Base-by-base conservation (phyloP, 1,140 invertebrate genomes). In the Listronotus oregonensis region DNA sequence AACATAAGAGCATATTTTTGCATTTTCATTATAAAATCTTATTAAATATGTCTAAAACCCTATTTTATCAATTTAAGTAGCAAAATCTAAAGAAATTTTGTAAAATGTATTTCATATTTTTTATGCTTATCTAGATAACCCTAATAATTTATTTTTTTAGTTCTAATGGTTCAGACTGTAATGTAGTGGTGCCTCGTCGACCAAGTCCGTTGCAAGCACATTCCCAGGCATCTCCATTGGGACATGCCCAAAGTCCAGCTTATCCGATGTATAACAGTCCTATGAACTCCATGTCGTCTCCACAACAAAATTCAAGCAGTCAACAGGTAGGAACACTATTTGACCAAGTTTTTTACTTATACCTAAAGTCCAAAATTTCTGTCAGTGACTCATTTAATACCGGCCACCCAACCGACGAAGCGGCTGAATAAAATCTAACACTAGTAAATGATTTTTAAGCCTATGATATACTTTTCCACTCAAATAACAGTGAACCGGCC, bases 231-330 rank as follows among this genome's bases (percentile, higher is more conserved):
- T 79, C 76, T 27, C 84, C 83, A 0, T 71, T 88, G 17, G 85
- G 86, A 42, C 88, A 89, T 75, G 87, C 88, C 3, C 87, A 86
- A 60, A 89, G 87, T 80, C 88, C 89, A 17, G 88, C 87, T 15
- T 90, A 90, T 81, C 88, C 89, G 9, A 84, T 89, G 84, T 90
- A 90, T 76, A 88, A 90, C 75, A 90, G 87, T 79, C 88, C 89
- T 8, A 87, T 90, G 86, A 86, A 88, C 67, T 86, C 86, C 2
- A 78, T 78, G 47, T 88, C 88, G 46, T 89, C 88, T 12, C 88
- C 88, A 10, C 88, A 89, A 70, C 87, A 86, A 66, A 87, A 79
- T 79, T 80, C 73, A 64, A 80, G 64, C 74, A 86, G 79, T 74
- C 86, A 70, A 51, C 66, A 67, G 59, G 59, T 62, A 50, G 37